These are phyloP conservation scores for Drosophila neutralis DNA, from an alignment of 2,888 invertebrate species.

Conservation along the genomic window DNA sequence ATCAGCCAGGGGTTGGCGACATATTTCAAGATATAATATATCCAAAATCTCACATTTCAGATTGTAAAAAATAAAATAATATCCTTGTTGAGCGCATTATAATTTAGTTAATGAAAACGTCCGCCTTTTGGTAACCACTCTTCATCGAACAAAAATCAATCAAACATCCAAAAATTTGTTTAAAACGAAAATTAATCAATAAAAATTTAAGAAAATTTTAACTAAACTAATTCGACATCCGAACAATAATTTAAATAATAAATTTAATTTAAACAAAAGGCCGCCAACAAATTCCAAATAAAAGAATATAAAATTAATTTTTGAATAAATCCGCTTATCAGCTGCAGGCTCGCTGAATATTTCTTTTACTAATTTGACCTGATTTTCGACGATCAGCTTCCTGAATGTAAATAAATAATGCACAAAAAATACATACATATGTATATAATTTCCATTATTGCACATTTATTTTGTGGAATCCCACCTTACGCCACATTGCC, in stretches of 20 bases:
- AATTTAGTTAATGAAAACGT: neutral
- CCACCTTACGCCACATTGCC: neutral
- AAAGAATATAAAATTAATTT: neutral
- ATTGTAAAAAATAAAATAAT: neutral
- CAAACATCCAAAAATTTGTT: neutral
- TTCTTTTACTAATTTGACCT: neutral
- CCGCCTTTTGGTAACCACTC: neutral
- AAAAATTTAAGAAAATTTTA: too few relatives aligned
- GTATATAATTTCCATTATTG: neutral
- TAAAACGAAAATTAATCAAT: too few relatives aligned
- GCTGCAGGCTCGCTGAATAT: too few relatives aligned
- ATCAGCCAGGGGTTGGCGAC: neutral
- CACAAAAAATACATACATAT: neutral
- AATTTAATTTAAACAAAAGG: neutral
- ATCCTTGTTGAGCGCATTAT: neutral
- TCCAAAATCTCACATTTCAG: fast-evolving
- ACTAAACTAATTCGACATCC: neutral
- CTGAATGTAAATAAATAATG: neutral
- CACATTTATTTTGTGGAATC: neutral
- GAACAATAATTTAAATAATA: neutral
- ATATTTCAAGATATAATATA: neutral
- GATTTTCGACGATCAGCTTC: neutral
- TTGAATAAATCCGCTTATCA: neutral
- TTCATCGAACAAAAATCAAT: neutral
- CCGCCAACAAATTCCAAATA: fast-evolving